Conservation (phyloP, 2,113 vertebrate species). For the Syngnathoides biaculeatus region DNA sequence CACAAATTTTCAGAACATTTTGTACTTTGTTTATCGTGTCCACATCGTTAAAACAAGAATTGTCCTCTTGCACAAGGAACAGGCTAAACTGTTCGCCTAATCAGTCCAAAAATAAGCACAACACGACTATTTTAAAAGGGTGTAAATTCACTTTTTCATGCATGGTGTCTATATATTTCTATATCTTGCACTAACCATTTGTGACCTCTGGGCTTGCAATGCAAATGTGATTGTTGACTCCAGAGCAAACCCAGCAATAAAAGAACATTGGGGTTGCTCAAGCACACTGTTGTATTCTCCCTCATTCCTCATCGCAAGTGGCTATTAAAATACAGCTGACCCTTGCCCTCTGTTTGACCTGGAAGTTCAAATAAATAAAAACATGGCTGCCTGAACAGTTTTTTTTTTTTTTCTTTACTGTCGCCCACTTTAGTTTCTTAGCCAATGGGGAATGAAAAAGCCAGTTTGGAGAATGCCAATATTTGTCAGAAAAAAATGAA, state of each 20-base stretch:
- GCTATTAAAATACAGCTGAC: constrained; percentile 34
- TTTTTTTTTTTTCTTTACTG: constrained; percentile 11
- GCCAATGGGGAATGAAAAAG: constrained; percentile 6
- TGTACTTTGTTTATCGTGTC: neutral
- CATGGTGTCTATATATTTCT: neutral
- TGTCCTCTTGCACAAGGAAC: neutral
- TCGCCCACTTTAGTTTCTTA: neutral
- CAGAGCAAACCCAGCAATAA: constrained; percentile 27
- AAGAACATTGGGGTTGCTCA: constrained; percentile 18
- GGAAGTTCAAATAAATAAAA: constrained; percentile 44
- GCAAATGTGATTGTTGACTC: constrained; percentile 16
- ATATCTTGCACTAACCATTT: neutral
- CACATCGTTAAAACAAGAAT: neutral
- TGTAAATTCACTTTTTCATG: neutral
- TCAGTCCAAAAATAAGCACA: neutral
- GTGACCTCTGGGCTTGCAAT: constrained; percentile 12
- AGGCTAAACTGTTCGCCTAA: neutral
- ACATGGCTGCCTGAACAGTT: constrained; percentile 6
- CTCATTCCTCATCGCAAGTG: constrained; percentile 6
- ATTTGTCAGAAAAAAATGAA: constrained; percentile 46
- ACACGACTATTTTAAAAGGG: neutral
- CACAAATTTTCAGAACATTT: too few relatives aligned
- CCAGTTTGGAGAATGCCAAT: constrained; percentile 28
- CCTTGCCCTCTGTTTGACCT: constrained; percentile 38
- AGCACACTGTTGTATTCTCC: constrained; percentile 17